Evolutionary conservation across 2,113 vertebrate genomes (phyloP).

Genomic region (Anhinga anhinga): DNA sequence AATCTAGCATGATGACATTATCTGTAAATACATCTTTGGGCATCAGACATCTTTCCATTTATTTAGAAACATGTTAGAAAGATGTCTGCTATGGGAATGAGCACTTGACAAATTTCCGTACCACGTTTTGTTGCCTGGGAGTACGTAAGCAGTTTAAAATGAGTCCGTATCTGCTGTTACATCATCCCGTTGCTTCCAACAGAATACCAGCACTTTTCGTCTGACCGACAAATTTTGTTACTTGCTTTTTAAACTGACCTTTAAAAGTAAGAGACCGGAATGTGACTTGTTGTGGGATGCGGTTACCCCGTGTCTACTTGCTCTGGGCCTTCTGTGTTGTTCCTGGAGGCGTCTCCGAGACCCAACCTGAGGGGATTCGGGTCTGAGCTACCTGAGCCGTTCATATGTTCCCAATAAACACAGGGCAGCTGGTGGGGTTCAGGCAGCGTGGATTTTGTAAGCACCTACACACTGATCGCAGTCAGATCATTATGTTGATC

Average conservation of each 20-base stretch:
- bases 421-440: background rate
- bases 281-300: background rate
- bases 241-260: background rate
- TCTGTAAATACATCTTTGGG: background rate
- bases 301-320: background rate
- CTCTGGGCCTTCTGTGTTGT: background rate
- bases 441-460: background rate
- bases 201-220: background rate
- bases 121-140: background rate
- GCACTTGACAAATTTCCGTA: background rate
- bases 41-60: background rate
- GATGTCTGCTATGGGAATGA: background rate
- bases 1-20: background rate
- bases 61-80: background rate
- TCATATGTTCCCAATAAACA: background rate
- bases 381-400: background rate
- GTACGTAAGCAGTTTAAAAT: background rate
- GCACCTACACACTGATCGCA: conserved; percentile 53
- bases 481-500: conserved; percentile 49
- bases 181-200: conserved; percentile 4
- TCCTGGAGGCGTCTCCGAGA: background rate
- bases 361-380: accelerated
- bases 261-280: background rate
- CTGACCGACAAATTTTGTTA: background rate
- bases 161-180: background rate